Evolutionary conservation across 2,113 vertebrate species (phyloP), one percentile per base, ranked within the genome.

Genomic region (Pedionomus torquatus): DNA sequence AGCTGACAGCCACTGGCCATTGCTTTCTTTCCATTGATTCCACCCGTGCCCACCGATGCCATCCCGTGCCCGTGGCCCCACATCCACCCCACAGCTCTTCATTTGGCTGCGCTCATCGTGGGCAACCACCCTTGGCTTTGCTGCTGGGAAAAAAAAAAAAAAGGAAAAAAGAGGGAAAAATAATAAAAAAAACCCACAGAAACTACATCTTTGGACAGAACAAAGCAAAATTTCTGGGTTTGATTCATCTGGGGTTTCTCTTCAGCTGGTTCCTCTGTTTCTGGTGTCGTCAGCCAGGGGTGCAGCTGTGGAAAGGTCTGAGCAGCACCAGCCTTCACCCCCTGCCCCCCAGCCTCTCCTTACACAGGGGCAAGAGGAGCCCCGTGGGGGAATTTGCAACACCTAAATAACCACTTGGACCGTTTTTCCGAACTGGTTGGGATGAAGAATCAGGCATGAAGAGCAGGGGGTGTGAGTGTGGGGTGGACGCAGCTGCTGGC

Each of bases 401-500:
- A 46, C 23, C 11, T 24, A 23, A 76, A 72, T 17, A 28, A 63
- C 35, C 25, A 11, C 46, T 35, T 24, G 41, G 51, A 44, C 63
- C 2, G 11, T 68, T 82, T 55, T 18, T 61, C 25, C 72, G 23
- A 49, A n/a, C 17, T 39, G 35, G 1, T 13, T 49, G 17, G 17
- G 10, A n/a, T n/a, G n/a, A n/a, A n/a, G n/a, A n/a, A 57, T 30
- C 26, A 25, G 55, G 7, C 14, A 20, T 11, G 51, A 81, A 24
- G 41, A 33, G 7, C 2, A 0, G 2, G 10, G 30, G 7, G 43
- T 10, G 25, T 2, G 4, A 44, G 7, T 11, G n/a, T 6, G 15
- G 39, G 54, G 35, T 19, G 41, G 49, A 25, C 18, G 9, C 23
- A 37, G 26, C 30, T 44, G 54, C 64, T 57, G 48, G 37, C n/a